These are phyloP conservation scores for Brenthis hecate DNA, from an alignment of 2,888 invertebrate genomes.

Conservation along the genomic window DNA sequence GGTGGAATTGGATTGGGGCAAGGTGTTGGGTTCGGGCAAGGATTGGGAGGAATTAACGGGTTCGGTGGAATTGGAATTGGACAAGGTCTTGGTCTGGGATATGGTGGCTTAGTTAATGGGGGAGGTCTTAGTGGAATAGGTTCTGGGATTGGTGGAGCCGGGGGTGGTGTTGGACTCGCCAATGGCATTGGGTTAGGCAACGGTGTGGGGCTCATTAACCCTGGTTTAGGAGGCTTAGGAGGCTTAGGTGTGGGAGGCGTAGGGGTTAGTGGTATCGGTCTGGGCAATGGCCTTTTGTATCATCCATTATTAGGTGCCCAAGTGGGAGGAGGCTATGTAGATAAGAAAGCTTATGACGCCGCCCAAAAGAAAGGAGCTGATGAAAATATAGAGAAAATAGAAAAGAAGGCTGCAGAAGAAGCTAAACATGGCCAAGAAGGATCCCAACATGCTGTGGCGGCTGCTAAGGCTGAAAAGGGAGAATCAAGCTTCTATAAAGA, in stretches of 20 bases:
- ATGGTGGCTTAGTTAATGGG: slow-evolving; percentile 49
- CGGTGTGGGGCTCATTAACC: slow-evolving; percentile 59
- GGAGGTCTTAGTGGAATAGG: slow-evolving; percentile 46
- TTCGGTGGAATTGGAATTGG: slow-evolving; percentile 50
- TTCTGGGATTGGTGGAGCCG: slow-evolving; percentile 45
- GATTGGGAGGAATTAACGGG: slow-evolving; percentile 49
- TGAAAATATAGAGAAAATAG: slow-evolving; percentile 78
- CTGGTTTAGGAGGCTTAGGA: slow-evolving; percentile 60
- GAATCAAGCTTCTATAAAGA: slow-evolving; percentile 79
- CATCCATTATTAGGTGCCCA: slow-evolving; percentile 69
- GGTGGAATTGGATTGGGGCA: slow-evolving; percentile 51
- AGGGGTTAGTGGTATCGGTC: slow-evolving; percentile 59
- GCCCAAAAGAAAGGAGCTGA: slow-evolving; percentile 82
- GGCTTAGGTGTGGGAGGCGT: slow-evolving; percentile 47
- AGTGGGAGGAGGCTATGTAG: slow-evolving; percentile 75
- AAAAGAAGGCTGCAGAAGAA: slow-evolving; percentile 81
- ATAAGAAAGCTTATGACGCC: slow-evolving; percentile 81
- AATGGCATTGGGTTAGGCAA: slow-evolving; percentile 42
- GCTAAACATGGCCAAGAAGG: slow-evolving; percentile 82
- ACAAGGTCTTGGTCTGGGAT: slow-evolving; percentile 55
- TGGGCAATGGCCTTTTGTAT: slow-evolving; percentile 62
- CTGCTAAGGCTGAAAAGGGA: slow-evolving; percentile 80
- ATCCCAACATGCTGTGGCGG: slow-evolving; percentile 78
- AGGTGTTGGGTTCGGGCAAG: slow-evolving; percentile 43
- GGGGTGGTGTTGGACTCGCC: slow-evolving; percentile 42